A percentile compares a stretch with the other conserved stretches of the same genome.
phyloP scores from a whole-genome alignment of 2,113 vertebrate species.

The Harpagus bidentatus region DNA sequence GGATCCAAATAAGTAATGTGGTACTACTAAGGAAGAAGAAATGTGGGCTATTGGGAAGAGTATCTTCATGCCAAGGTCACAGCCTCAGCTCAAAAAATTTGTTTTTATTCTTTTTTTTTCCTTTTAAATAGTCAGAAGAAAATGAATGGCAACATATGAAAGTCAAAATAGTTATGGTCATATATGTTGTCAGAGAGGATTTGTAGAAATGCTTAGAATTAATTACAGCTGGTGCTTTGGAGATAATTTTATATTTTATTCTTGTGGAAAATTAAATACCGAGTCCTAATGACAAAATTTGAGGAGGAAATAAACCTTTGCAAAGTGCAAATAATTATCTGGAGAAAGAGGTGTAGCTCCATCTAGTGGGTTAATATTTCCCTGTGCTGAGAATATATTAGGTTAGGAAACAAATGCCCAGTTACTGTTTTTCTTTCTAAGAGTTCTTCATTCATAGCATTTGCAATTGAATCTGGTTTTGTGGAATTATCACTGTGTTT shows the following conservation, averaged over 20 bases:
- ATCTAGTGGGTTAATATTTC: slow-evolving; percentile 57
- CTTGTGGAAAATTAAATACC: neutral
- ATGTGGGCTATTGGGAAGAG: neutral
- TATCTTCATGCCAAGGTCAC: neutral
- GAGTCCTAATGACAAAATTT: neutral
- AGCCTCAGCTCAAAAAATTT: neutral
- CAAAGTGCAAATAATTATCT: neutral
- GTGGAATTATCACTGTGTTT: neutral
- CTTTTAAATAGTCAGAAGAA: neutral
- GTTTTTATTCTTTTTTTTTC: neutral
- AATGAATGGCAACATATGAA: neutral
- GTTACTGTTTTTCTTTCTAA: neutral
- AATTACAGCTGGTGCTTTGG: neutral
- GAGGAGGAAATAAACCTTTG: neutral
- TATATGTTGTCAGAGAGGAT: neutral
- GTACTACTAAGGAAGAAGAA: neutral
- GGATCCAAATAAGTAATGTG: neutral
- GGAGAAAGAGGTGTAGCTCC: slow-evolving; percentile 40
- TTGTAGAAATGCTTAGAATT: neutral
- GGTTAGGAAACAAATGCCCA: neutral
- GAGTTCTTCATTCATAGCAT: neutral
- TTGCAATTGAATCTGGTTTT: neutral
- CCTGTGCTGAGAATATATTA: neutral
- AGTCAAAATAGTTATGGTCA: neutral
- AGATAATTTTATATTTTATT: neutral